Percentiles rank a stretch among this genome's conserved stretches.
These are phyloP conservation scores for Simalia tracyae DNA, from an alignment of 2,797 vertebrate species.

Conservation along the genomic window DNA sequence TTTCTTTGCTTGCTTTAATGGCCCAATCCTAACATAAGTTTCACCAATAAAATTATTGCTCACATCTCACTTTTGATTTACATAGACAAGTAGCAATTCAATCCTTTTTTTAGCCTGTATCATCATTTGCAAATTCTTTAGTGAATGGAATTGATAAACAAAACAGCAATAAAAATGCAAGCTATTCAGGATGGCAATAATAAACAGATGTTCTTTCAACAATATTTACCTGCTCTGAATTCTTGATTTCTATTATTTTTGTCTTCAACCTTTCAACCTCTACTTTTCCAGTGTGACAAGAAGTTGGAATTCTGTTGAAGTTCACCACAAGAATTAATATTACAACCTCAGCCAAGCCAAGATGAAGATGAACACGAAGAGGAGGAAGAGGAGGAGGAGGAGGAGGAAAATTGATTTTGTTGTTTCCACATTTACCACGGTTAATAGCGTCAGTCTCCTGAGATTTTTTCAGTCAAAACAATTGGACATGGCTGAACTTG, in stretches of 20 bases:
- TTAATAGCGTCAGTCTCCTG: constrained; percentile 1
- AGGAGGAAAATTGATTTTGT: constrained; percentile 12
- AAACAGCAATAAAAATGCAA: constrained; percentile 22
- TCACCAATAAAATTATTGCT: constrained; percentile 45
- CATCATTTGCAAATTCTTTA: constrained; percentile 48
- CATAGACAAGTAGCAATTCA: constrained; percentile 19
- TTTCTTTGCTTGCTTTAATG: constrained; percentile 38
- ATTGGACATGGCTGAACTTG: background rate
- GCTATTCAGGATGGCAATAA: constrained; percentile 25
- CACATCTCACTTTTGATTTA: constrained; percentile 37
- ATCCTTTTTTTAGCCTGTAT: constrained; percentile 11
- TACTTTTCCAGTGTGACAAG: background rate
- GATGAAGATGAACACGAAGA: background rate
- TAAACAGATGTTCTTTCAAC: constrained; percentile 1
- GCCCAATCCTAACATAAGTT: constrained; percentile 31
- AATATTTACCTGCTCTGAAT: constrained; percentile 11
- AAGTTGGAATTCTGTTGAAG: background rate
- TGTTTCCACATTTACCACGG: background rate
- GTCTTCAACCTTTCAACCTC: background rate
- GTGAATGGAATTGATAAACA: constrained; percentile 19
- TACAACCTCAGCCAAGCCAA: constrained; percentile 14
- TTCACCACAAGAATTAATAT: background rate
- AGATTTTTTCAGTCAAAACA: constrained; percentile 3
- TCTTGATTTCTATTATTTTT: background rate
- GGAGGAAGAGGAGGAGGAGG: background rate